Evolutionary conservation across 2,888 invertebrate species (phyloP), one percentile per base, ranked within the genome.

Genomic region (Pedicia rivosa): DNA sequence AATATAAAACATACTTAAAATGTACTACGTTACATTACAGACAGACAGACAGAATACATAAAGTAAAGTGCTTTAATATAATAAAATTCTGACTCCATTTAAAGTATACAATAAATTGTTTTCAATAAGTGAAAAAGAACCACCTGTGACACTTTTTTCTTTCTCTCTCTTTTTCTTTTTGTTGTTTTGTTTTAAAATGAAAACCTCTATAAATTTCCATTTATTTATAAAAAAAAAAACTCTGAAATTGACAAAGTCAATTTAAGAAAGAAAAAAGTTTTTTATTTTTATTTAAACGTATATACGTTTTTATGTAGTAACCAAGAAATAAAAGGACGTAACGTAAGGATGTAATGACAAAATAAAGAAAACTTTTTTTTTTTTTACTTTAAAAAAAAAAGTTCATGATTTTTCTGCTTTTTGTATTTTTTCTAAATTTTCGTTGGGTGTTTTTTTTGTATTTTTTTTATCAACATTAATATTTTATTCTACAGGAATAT

Each of bases 401-500:
- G 17, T 14, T 30, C 25, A 22, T 29, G 24, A 25, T 19, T 27
- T 32, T 35, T 12, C 35, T 26, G 29, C 16, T 36, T 19, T 19
- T 17, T 30, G 9, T 20, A 12, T 20, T 24, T 24, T 3, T 24
- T 22, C n/a, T n/a, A n/a, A n/a, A n/a, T 17, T 36, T 36, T 6
- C 5, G 9, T 22, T n/a, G 10, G 2, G 7, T 24, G 3, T 35
- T 22, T 34, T 29, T 40, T 37, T 40, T 27, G 16, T 34, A n/a
- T n/a, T n/a, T 27, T 20, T 12, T 32, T 17, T 16, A 20, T 32
- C 22, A 22, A 32, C 20, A 22, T 19, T 13, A 24, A 22, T 20
- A 20, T 28, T 16, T 32, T 41, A 38, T 38, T 46, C 65, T 58
- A 0, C 59, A 76, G 82, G 80, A 39, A 73, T 82, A 29, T 86